Evolutionary conservation across 1,140 invertebrate genomes (phyloP).

Genomic region (Globodera rostochiensis): DNA sequence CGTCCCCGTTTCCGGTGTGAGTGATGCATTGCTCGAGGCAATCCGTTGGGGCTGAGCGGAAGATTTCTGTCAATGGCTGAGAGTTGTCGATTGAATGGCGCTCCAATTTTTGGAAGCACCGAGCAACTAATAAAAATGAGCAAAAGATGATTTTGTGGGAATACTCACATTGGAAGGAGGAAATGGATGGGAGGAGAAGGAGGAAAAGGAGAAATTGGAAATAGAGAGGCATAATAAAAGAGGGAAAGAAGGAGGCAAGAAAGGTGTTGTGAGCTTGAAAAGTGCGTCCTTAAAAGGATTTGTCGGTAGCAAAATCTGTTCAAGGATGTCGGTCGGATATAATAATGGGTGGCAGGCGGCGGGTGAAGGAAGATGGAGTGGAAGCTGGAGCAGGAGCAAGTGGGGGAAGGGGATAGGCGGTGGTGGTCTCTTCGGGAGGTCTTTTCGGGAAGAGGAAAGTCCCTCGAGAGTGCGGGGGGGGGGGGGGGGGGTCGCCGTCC

Average conservation of each 20-base stretch:
- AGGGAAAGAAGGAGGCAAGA: not conserved
- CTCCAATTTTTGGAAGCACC: constrained; percentile 41
- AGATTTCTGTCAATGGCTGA: constrained; percentile 42
- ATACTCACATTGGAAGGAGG: constrained; percentile 27
- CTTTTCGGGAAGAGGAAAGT: no score
- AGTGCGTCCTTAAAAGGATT: no score
- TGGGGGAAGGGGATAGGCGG: not conserved
- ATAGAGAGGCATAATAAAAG: not conserved
- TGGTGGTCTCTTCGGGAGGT: not conserved
- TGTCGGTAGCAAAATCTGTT: no score
- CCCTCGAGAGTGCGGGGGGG: not conserved
- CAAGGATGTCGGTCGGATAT: no score
- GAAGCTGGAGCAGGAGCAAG: no score
- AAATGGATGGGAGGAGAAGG: not conserved
- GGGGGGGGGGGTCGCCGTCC: no score
- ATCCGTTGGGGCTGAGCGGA: constrained; percentile 31
- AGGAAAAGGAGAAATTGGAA: constrained; percentile 8
- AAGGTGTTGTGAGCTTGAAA: no score
- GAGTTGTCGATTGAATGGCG: constrained; percentile 45
- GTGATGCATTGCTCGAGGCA: constrained; percentile 40
- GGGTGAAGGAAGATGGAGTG: no score
- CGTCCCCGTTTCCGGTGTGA: constrained; percentile 22
- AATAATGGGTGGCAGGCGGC: no score
- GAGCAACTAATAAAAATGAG: constrained; percentile 31
- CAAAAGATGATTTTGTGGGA: not conserved